These are phyloP conservation scores for Prionailurus viverrinus DNA, from an alignment of 2,113 vertebrate species.

Conservation along the genomic window DNA sequence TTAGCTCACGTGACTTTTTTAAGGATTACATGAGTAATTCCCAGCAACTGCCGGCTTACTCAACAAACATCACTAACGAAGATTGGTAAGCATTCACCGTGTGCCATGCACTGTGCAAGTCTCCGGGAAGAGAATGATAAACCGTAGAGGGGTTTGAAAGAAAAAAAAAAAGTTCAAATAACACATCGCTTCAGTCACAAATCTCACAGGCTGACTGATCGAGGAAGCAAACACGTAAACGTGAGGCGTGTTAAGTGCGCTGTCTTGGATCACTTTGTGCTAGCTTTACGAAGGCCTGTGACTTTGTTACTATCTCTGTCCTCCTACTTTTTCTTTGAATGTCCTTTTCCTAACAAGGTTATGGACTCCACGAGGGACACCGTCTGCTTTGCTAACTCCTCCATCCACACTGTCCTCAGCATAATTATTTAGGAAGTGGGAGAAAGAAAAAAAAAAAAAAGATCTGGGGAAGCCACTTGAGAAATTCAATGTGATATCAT, in stretches of 20 bases:
- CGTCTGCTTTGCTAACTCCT: conserved; percentile 5
- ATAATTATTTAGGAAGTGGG: conserved; percentile 52
- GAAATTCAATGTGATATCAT: conserved; percentile 31
- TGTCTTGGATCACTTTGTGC: background rate
- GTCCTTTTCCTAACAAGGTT: conserved; percentile 15
- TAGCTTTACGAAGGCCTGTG: background rate
- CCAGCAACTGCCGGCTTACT: background rate
- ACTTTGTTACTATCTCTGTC: background rate
- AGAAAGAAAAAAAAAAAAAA: background rate
- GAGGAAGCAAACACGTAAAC: background rate
- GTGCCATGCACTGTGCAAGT: background rate
- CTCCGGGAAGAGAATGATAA: background rate
- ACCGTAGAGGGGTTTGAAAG: background rate
- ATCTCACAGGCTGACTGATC: background rate
- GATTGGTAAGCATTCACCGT: background rate
- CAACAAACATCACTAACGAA: background rate
- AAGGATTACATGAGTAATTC: conserved; percentile 16
- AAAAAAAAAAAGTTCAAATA: background rate
- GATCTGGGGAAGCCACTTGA: conserved; percentile 7
- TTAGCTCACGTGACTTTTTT: background rate
- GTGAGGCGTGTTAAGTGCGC: rapidly evolving
- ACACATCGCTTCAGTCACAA: background rate
- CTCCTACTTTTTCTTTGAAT: background rate
- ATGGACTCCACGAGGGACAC: background rate
- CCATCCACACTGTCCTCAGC: background rate